Evolutionary conservation across 1,140 invertebrate species (phyloP).

Genomic region (Eriosoma lanigerum): DNA sequence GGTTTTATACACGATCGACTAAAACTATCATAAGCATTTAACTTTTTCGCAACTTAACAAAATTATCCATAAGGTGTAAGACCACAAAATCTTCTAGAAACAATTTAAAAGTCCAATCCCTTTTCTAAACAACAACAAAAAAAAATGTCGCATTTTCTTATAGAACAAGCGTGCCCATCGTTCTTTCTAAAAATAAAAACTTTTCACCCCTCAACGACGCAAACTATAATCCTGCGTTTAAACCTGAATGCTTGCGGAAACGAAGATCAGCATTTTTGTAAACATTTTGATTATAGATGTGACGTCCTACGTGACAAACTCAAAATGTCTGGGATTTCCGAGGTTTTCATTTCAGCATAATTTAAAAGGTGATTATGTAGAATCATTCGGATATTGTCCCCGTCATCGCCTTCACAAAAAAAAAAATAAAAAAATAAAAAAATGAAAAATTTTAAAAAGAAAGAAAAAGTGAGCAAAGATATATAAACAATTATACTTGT

Average conservation of each 20-base stretch:
- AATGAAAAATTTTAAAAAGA: too few species aligned
- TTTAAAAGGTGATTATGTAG: conserved; percentile 45
- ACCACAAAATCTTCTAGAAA: conserved; percentile 18
- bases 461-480: conserved; percentile 2
- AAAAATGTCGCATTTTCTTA: conserved; percentile 12
- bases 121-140: conserved; percentile 31
- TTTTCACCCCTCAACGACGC: conserved; percentile 11
- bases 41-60: neutral
- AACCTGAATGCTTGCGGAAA: conserved; percentile 17
- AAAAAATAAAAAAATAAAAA: neutral
- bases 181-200: conserved; percentile 44
- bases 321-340: conserved; percentile 20
- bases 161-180: conserved; percentile 20
- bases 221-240: conserved; percentile 43
- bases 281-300: conserved; percentile 50
- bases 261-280: conserved; percentile 50
- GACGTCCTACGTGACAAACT: conserved; percentile 47
- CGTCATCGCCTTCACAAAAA: neutral
- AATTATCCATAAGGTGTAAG: conserved; percentile 33
- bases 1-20: too few species aligned
- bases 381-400: neutral
- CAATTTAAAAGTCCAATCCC: conserved; percentile 35
- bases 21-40: neutral
- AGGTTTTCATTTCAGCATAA: conserved; percentile 45
- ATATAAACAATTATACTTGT: neutral